Percentiles rank a stretch among this genome's conserved stretches.
Evolutionary conservation across 2,888 invertebrate species (phyloP).

Genomic region (Yponomeuta cagnagella): DNA sequence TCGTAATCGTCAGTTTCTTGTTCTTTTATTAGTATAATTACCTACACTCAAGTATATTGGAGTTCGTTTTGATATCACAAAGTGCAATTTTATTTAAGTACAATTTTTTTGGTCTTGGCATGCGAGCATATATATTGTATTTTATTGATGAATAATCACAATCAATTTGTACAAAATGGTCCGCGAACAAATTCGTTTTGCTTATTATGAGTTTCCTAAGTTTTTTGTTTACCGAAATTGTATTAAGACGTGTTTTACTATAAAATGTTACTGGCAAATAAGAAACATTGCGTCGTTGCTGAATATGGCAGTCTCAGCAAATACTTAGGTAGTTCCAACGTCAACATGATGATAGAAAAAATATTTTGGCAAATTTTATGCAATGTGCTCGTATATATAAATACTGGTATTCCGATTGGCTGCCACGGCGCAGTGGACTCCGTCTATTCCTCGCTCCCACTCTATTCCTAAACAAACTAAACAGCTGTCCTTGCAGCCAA

Average conservation of each 20-base stretch:
- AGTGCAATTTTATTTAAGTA: slow-evolving; percentile 6
- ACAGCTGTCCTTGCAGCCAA: neutral
- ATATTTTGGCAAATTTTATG: neutral
- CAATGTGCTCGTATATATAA: neutral
- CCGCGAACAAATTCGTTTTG: neutral
- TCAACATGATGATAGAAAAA: neutral
- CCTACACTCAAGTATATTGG: neutral
- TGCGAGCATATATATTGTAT: slow-evolving; percentile 7
- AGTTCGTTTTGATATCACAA: neutral
- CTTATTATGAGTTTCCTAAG: neutral
- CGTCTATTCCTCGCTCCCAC: too few relatives aligned
- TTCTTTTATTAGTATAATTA: neutral
- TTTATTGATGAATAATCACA: neutral
- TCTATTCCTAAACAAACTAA: too few relatives aligned
- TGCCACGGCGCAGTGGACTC: too few relatives aligned
- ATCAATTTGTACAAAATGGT: neutral
- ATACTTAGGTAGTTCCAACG: neutral
- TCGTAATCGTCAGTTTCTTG: neutral
- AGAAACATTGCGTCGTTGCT: neutral
- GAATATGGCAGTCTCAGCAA: neutral
- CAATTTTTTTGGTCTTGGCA: slow-evolving; percentile 14
- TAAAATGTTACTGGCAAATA: neutral
- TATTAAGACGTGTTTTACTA: neutral
- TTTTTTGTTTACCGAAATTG: neutral
- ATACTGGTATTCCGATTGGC: neutral